Evolutionary conservation across 2,113 vertebrate genomes (phyloP).

Genomic region (Sapayoa aenigma): DNA sequence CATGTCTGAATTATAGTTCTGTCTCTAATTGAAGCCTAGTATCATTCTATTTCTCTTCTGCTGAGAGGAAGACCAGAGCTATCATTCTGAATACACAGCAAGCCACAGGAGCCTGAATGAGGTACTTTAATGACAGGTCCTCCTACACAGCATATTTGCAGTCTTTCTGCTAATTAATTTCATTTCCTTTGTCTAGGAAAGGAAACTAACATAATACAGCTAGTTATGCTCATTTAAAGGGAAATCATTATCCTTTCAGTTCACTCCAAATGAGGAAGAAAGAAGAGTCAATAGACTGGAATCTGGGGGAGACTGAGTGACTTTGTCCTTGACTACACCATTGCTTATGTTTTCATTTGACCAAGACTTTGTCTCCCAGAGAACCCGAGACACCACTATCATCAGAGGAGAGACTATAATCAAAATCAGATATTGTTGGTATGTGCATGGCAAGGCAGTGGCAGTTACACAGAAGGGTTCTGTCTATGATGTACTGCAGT

Average conservation of each 20-base stretch:
- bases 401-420: constrained; percentile 53
- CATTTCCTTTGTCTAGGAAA: constrained; percentile 75
- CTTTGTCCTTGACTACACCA: constrained; percentile 44
- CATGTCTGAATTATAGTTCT: constrained; percentile 58
- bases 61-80: constrained; percentile 64
- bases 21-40: constrained; percentile 63
- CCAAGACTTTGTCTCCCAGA: constrained; percentile 42
- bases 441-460: constrained; percentile 43
- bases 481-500: constrained; percentile 6
- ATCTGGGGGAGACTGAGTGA: constrained; percentile 46
- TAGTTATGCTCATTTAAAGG: constrained; percentile 27
- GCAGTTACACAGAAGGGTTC: constrained; percentile 46
- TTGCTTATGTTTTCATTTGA: constrained; percentile 58
- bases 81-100: constrained; percentile 62
- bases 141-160: constrained; percentile 70
- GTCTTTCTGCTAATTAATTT: constrained; percentile 71
- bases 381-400: constrained; percentile 46
- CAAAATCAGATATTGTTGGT: constrained; percentile 54
- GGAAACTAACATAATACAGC: constrained; percentile 61
- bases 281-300: constrained; percentile 38
- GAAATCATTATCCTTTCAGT: background rate
- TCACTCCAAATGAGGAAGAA: constrained; percentile 46
- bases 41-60: constrained; percentile 65
- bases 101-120: constrained; percentile 73
- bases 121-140: constrained; percentile 67